These are phyloP conservation scores for Ectropis grisescens DNA, from an alignment of 1,140 invertebrate species.

Conservation along the genomic window DNA sequence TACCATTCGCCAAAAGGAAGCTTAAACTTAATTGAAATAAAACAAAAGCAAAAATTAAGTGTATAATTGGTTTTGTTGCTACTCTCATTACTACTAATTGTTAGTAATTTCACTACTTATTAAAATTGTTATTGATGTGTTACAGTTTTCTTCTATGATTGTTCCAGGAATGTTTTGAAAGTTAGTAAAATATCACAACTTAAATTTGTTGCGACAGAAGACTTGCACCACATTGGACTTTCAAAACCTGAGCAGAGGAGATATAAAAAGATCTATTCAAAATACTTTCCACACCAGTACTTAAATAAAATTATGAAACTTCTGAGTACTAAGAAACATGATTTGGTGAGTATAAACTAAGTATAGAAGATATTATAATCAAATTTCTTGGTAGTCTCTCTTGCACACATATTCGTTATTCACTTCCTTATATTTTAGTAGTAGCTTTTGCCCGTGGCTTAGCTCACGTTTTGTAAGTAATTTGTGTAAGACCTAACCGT, in stretches of 20 bases:
- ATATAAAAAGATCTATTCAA: slow-evolving; percentile 93
- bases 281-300: slow-evolving; percentile 93
- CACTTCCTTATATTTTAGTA: not conserved
- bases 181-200: slow-evolving; percentile 92
- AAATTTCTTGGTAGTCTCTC: too few species aligned
- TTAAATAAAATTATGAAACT: slow-evolving; percentile 91
- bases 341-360: slow-evolving; percentile 42
- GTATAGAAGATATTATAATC: too few species aligned
- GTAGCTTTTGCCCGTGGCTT: not conserved
- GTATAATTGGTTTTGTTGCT: too few species aligned
- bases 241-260: slow-evolving; percentile 95
- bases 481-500: too few species aligned
- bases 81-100: too few species aligned
- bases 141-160: too few species aligned
- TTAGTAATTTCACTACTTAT: too few species aligned
- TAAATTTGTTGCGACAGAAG: slow-evolving; percentile 96
- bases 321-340: slow-evolving; percentile 75
- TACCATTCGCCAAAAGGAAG: too few species aligned
- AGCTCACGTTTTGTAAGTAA: too few species aligned
- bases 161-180: slow-evolving; percentile 80
- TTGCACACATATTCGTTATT: not conserved
- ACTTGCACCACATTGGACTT: slow-evolving; percentile 92
- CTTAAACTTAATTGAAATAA: too few species aligned
- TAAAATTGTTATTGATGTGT: too few species aligned
- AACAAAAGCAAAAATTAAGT: too few species aligned